Percentiles rank a stretch among this genome's conserved stretches.
Conservation (phyloP, 2,888 invertebrate genomes). For the Hanleya hanleyi region DNA sequence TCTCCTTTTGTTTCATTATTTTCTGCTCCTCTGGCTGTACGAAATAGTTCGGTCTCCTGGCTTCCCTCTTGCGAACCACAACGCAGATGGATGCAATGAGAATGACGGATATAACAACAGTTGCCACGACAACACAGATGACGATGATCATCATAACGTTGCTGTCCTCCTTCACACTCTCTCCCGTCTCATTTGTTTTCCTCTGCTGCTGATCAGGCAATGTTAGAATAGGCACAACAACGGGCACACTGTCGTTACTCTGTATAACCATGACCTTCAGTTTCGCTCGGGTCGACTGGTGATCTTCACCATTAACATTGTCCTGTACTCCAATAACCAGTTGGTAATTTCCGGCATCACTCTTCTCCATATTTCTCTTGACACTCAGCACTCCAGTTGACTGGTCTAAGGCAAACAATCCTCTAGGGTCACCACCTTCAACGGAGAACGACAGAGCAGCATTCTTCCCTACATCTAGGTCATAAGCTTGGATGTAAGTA, state of each 20-base stretch:
- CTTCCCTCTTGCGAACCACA: conserved; percentile 38
- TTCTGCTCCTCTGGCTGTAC: conserved; percentile 3
- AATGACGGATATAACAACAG: conserved; percentile 42
- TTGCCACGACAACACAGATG: conserved; percentile 49
- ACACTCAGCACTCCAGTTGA: conserved; percentile 65
- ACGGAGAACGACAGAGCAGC: conserved; percentile 52
- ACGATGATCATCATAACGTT: conserved; percentile 34
- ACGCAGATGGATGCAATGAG: conserved; percentile 40
- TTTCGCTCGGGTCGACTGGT: neutral
- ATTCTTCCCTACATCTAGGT: conserved; percentile 58
- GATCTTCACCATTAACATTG: neutral
- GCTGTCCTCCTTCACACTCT: neutral
- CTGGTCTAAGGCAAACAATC: conserved; percentile 67
- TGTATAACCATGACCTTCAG: neutral
- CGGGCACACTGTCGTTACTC: neutral
- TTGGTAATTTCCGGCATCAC: conserved; percentile 44
- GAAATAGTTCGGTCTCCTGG: conserved; percentile 41
- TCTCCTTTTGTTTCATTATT: conserved; percentile 9
- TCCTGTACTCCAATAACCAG: conserved; percentile 39
- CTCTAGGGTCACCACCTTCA: conserved; percentile 66
- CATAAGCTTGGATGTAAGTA: conserved; percentile 51
- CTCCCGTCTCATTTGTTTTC: too few species aligned
- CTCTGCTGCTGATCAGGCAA: too few species aligned
- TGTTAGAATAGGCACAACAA: neutral
- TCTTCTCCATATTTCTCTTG: neutral